Percentiles rank a stretch among this genome's conserved stretches.
phyloP scores from a whole-genome alignment of 2,113 vertebrate species.

The Pteropus alecto region DNA sequence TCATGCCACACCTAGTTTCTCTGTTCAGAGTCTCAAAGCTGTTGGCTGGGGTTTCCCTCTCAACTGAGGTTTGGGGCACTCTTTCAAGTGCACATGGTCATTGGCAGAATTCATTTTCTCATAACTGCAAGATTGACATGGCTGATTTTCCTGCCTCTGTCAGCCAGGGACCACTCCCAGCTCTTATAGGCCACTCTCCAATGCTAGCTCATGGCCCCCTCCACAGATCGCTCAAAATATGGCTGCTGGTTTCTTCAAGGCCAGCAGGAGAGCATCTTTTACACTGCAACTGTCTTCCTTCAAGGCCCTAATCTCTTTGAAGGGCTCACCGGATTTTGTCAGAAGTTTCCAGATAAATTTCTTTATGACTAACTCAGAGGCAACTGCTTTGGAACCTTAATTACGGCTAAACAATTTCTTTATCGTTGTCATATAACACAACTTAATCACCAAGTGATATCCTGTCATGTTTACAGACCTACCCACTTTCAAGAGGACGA shows the following conservation, averaged over 20 bases:
- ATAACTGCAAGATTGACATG: accelerated
- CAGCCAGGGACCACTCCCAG: not conserved
- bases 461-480: not conserved
- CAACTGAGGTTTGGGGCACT: not conserved
- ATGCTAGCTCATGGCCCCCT: no score
- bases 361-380: not conserved
- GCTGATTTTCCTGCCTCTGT: not conserved
- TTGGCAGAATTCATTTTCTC: not conserved
- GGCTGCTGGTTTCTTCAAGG: not conserved
- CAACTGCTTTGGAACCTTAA: not conserved
- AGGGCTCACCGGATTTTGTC: not conserved
- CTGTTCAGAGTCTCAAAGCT: not conserved
- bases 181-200: no score
- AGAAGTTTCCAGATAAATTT: not conserved
- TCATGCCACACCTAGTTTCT: not conserved
- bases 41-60: accelerated
- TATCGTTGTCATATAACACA: not conserved
- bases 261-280: not conserved
- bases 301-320: not conserved
- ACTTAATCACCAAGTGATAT: not conserved
- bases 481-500: not conserved
- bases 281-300: not conserved
- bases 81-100: accelerated
- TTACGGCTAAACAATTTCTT: not conserved
- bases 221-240: not conserved